Base-by-base conservation (phyloP, 1,140 invertebrate genomes). In the Thaumatotibia leucotreta region DNA sequence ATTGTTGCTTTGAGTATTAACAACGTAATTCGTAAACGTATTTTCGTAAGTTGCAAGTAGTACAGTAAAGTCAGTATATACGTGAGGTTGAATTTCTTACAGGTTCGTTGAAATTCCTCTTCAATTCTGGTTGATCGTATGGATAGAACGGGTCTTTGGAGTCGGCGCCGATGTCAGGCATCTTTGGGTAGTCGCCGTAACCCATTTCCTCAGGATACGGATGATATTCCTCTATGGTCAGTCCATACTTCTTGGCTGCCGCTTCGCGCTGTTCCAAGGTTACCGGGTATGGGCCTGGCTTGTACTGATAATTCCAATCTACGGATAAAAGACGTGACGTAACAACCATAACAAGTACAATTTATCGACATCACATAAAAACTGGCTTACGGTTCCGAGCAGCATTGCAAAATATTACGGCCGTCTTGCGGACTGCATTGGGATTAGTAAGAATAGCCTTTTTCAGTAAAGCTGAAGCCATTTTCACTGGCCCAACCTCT, bases 151-250 rank as follows among this genome's bases (percentile, higher is more conserved):
- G 94, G 92, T 97, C 96, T 86, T 93, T 94, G 5, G 89, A 83
- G 67, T 96, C 95, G 0, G 81, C 91, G 61, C 95, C 94, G 62
- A 95, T 91, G 8, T 91, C 66, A 50, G 95, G 95, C 50, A 99
- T 76, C 70, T 97, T 94, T 0, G 98, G 98, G 91, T 99, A 99
- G 84, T 99, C 98, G 33, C 98, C 97, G 79, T 89, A 92, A 29
- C 95, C 95, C 67, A 91, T 68, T 83, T 96, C 93, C 82, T 97
- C 94, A 0, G 94, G 93, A 84, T 95, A 96, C 0, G 95, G 93
- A 83, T 96, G 92, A 89, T 99, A 99, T 88, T 98, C 97, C 73
- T 96, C 94, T 27, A 94, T 93, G 74, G 94, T 93, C 67, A 99
- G 65, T 29, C 94, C 93, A 92, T 99, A 99, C 82, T 98, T 98